A percentile compares a stretch with the other conserved stretches of the same genome.
Evolutionary conservation across 1,140 invertebrate genomes (phyloP).

Genomic region (Formica exsecta): DNA sequence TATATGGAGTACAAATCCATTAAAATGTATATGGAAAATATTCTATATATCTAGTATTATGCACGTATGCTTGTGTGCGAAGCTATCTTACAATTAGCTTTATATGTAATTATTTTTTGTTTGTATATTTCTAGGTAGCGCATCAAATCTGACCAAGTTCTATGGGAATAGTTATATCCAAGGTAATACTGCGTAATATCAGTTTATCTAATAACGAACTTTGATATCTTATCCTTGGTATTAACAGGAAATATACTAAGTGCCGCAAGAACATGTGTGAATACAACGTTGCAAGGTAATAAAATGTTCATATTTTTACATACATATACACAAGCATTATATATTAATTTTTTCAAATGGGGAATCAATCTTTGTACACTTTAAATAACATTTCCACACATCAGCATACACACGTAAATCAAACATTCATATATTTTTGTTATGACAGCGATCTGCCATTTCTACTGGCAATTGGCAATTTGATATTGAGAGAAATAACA

Average conservation of each 20-base stretch:
- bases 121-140: conserved; percentile 39
- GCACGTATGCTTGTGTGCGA: background rate
- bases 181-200: conserved; percentile 48
- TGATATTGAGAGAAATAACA: conserved; percentile 1
- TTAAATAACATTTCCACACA: background rate
- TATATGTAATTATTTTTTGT: background rate
- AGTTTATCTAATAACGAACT: conserved; percentile 11
- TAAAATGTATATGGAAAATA: background rate
- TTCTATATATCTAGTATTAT: background rate
- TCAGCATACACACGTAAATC: background rate
- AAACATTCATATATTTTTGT: background rate
- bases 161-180: background rate
- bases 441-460: background rate
- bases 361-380: background rate
- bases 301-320: background rate
- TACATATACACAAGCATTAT: background rate
- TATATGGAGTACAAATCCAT: no score
- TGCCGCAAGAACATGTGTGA: conserved; percentile 60
- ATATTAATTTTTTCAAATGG: background rate
- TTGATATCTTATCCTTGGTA: conserved; percentile 28
- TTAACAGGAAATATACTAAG: conserved; percentile 66
- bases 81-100: background rate
- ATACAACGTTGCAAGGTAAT: conserved; percentile 75
- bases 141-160: conserved; percentile 18
- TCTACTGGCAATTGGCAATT: background rate